phyloP scores from a whole-genome alignment of 2,888 invertebrate species.

The Mythimna ferrago region DNA sequence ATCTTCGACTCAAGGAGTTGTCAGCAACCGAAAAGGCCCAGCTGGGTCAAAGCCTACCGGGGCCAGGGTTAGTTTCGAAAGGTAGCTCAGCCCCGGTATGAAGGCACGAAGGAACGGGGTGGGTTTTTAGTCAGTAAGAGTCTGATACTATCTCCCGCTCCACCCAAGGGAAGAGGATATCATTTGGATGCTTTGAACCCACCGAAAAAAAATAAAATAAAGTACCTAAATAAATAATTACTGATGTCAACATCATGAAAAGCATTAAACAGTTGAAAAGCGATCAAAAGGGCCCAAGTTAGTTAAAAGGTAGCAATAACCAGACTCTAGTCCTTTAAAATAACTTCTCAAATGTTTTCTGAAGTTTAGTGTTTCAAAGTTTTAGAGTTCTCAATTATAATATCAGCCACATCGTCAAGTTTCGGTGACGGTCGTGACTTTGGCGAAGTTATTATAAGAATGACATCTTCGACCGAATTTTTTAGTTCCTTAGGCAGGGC shows the following conservation, averaged over 20 bases:
- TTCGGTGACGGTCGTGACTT: neutral
- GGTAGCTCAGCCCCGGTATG: no score
- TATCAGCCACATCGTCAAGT: constrained; percentile 9
- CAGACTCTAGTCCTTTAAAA: constrained; percentile 7
- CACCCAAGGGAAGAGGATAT: no score
- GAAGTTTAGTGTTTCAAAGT: constrained; percentile 20
- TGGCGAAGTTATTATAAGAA: constrained; percentile 9
- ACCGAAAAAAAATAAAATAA: no score
- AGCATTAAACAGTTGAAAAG: neutral
- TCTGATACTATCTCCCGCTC: no score
- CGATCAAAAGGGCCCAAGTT: neutral
- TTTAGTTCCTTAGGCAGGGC: neutral
- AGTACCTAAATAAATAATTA: neutral
- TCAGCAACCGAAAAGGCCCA: no score
- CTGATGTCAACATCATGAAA: neutral
- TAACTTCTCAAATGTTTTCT: constrained; percentile 21
- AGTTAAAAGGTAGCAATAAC: neutral
- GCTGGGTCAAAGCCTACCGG: no score
- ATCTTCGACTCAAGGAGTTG: no score
- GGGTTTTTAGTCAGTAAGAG: no score
- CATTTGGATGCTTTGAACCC: no score
- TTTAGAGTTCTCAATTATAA: constrained; percentile 19
- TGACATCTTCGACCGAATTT: neutral
- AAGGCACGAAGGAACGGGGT: no score
- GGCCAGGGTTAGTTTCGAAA: no score